phyloP scores from a whole-genome alignment of 2,888 invertebrate genomes.

The Mycogona germanica region DNA sequence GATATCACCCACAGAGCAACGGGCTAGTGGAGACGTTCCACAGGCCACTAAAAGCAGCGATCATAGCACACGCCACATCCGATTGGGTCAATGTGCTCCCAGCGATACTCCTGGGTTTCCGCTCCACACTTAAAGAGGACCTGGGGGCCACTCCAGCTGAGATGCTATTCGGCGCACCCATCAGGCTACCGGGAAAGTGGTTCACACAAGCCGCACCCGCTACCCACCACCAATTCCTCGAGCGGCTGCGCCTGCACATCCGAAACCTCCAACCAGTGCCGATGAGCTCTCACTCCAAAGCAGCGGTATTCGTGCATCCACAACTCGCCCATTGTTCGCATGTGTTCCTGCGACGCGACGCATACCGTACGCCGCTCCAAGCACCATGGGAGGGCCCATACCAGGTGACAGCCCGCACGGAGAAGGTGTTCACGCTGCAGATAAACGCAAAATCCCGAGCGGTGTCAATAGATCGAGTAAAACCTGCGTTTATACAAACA shows the following conservation, averaged over 20 bases:
- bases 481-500: background rate
- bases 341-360: background rate
- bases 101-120: background rate
- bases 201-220: background rate
- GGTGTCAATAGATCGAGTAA: background rate
- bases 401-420: background rate
- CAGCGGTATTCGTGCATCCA: background rate
- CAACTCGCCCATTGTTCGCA: background rate
- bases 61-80: constrained; percentile 17
- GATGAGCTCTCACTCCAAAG: no score
- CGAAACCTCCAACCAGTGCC: background rate
- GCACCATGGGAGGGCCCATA: background rate
- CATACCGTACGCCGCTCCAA: background rate
- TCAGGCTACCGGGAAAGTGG: background rate
- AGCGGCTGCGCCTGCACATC: background rate
- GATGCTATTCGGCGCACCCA: background rate
- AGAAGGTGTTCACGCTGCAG: background rate
- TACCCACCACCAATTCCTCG: background rate
- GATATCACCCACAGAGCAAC: constrained; percentile 25
- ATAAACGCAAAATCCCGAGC: background rate
- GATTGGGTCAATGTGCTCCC: background rate
- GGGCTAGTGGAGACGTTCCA: constrained; percentile 27
- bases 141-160: background rate
- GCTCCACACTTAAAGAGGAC: background rate
- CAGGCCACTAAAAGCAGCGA: constrained; percentile 24